Percentiles rank a stretch among this genome's conserved stretches.
phyloP scores from a whole-genome alignment of 2,888 invertebrate species.

The Atethmia centrago region DNA sequence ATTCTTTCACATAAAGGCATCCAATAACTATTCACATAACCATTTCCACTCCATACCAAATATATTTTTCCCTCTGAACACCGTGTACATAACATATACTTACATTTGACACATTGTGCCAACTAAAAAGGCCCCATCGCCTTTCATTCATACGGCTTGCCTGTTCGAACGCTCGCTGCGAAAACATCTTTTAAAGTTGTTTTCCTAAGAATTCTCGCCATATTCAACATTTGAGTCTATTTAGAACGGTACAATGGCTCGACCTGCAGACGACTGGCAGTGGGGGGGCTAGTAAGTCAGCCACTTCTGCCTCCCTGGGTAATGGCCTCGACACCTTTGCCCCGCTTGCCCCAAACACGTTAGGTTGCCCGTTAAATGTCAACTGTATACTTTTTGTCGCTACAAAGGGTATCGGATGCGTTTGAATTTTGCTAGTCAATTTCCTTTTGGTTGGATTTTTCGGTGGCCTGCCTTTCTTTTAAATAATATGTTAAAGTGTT shows the following conservation, averaged over 20 bases:
- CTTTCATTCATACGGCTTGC: conserved; percentile 54
- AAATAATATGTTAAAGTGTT: not conserved
- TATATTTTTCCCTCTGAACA: not conserved
- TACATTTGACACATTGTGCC: conserved; percentile 19
- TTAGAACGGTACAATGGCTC: conserved; percentile 80
- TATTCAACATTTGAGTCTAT: conserved; percentile 73
- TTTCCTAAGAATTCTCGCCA: conserved; percentile 72
- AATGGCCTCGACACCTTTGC: conserved; percentile 81
- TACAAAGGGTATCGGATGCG: conserved; percentile 41
- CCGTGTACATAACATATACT: conserved; percentile 13
- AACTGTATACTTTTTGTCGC: conserved; percentile 74
- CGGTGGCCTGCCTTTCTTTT: not conserved
- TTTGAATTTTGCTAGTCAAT: conserved; percentile 67
- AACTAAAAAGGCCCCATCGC: conserved; percentile 34
- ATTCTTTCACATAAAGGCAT: not conserved
- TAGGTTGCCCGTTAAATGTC: conserved; percentile 73
- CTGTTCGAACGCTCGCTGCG: conserved; percentile 50
- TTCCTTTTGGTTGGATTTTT: conserved; percentile 11
- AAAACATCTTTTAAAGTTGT: conserved; percentile 67
- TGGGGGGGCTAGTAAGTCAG: conserved; percentile 70
- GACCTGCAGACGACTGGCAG: conserved; percentile 78
- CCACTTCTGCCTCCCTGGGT: conserved; percentile 74
- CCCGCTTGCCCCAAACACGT: conserved; percentile 78
- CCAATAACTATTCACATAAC: conserved; percentile 38
- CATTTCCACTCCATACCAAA: conserved; percentile 24